These are phyloP conservation scores for Trachelipus rathkii DNA, from an alignment of 1,140 invertebrate genomes.

Conservation along the genomic window DNA sequence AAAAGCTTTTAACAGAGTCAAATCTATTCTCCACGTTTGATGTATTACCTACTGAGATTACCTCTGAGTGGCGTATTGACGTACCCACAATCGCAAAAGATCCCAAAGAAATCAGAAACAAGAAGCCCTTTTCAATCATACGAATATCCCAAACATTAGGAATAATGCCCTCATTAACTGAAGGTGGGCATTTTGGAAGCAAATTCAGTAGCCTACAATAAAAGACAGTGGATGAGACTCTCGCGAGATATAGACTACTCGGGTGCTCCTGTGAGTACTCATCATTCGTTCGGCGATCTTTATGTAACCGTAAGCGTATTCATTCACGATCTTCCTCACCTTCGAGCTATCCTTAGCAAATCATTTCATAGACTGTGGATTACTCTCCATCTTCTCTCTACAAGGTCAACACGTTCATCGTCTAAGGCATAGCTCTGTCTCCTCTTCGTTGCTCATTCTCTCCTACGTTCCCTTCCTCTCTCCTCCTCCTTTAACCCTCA, in stretches of 20 bases:
- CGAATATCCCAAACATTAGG: not conserved
- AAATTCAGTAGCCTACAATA: slow-evolving; percentile 2
- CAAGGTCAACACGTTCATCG: too few relatives aligned
- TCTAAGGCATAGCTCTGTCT: too few relatives aligned
- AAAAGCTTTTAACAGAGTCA: not conserved
- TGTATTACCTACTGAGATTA: not conserved
- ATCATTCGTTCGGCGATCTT: not conserved
- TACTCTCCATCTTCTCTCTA: too few relatives aligned
- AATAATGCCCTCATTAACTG: not conserved
- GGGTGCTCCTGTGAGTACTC: not conserved
- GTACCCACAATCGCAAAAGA: not conserved
- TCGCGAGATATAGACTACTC: not conserved
- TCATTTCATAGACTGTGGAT: too few relatives aligned
- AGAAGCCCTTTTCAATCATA: not conserved
- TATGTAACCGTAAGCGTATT: not conserved
- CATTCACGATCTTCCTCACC: not conserved
- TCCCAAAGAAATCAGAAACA: not conserved
- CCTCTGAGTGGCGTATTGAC: not conserved
- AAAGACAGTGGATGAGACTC: slow-evolving; percentile 3
- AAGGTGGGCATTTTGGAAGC: slow-evolving; percentile 8
- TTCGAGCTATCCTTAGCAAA: too few relatives aligned
- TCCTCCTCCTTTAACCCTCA: too few relatives aligned
- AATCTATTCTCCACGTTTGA: not conserved
- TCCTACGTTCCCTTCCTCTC: too few relatives aligned
- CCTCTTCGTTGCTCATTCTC: too few relatives aligned